These are phyloP conservation scores for Campylomormyrus tamandua DNA, from an alignment of 2,113 vertebrate genomes.

Conservation along the genomic window DNA sequence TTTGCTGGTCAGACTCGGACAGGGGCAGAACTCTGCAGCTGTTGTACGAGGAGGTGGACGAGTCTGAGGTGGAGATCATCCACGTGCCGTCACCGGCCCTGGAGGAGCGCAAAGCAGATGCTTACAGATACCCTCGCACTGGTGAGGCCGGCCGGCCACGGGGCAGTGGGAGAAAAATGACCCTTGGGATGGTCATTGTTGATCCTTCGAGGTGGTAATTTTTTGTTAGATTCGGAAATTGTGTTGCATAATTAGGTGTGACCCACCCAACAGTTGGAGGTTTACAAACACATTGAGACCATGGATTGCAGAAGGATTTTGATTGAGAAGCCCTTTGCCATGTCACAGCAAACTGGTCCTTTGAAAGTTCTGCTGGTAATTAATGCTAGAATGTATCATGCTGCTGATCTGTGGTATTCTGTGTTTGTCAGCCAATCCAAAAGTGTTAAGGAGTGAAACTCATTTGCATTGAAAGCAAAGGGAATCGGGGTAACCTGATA, in stretches of 20 bases:
- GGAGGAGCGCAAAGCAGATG: constrained; percentile 90
- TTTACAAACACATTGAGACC: neutral
- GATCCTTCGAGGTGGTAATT: neutral
- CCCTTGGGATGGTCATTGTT: neutral
- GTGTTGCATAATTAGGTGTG: neutral
- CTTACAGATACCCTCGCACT: constrained; percentile 90
- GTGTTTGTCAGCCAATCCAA: neutral
- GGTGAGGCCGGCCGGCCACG: constrained; percentile 51
- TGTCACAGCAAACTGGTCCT: neutral
- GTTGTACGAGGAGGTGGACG: constrained; percentile 92
- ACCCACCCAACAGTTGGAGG: neutral
- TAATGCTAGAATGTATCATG: neutral
- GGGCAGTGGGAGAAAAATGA: neutral
- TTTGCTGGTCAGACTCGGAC: constrained; percentile 57
- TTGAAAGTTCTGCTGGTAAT: neutral
- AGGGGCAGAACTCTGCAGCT: constrained; percentile 73
- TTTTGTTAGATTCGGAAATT: neutral
- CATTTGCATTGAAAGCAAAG: neutral
- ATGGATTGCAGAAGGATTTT: neutral
- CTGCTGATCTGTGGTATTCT: neutral
- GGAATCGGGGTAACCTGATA: neutral
- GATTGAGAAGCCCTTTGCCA: neutral
- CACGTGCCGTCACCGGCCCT: constrained; percentile 89
- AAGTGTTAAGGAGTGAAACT: neutral
- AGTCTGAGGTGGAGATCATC: constrained; percentile 91